Evolutionary conservation across 2,888 invertebrate genomes (phyloP).

Genomic region (Cosmia trapezina): DNA sequence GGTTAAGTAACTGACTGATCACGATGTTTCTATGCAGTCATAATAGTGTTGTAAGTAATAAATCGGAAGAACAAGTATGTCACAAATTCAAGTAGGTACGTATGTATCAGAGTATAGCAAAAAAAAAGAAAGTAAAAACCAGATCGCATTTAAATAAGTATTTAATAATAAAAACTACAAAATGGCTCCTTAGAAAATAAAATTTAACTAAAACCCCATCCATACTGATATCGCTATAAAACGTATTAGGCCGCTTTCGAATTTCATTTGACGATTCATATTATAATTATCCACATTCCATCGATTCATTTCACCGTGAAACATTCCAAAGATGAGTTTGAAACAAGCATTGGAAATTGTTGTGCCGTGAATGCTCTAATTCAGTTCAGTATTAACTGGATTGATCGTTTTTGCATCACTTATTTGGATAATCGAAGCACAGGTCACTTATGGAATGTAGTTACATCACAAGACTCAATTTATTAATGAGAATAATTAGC

Average conservation of each 20-base stretch:
- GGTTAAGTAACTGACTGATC: neutral
- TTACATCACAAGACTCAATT: conserved; percentile 32
- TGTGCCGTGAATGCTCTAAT: conserved; percentile 18
- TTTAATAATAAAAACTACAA: conserved; percentile 61
- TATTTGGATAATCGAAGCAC: conserved; percentile 34
- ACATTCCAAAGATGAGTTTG: conserved; percentile 35
- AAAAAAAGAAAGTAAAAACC: conserved; percentile 1
- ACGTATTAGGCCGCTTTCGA: conserved; percentile 69
- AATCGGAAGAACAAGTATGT: neutral
- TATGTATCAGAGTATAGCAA: neutral
- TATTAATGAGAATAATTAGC: conserved; percentile 16
- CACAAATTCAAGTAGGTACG: too few relatives aligned
- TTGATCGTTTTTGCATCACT: conserved; percentile 30
- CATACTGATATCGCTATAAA: conserved; percentile 60
- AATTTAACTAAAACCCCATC: conserved; percentile 35
- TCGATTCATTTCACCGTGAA: conserved; percentile 63
- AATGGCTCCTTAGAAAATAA: conserved; percentile 57
- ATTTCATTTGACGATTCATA: conserved; percentile 49
- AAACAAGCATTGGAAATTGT: conserved; percentile 36
- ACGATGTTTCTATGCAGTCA: neutral
- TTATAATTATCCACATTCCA: conserved; percentile 65
- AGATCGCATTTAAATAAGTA: conserved; percentile 50
- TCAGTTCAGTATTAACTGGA: conserved; percentile 6
- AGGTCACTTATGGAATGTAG: conserved; percentile 27
- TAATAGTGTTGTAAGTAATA: neutral